Evolutionary conservation across 2,113 vertebrate species (phyloP).

Genomic region (Procavia capensis): DNA sequence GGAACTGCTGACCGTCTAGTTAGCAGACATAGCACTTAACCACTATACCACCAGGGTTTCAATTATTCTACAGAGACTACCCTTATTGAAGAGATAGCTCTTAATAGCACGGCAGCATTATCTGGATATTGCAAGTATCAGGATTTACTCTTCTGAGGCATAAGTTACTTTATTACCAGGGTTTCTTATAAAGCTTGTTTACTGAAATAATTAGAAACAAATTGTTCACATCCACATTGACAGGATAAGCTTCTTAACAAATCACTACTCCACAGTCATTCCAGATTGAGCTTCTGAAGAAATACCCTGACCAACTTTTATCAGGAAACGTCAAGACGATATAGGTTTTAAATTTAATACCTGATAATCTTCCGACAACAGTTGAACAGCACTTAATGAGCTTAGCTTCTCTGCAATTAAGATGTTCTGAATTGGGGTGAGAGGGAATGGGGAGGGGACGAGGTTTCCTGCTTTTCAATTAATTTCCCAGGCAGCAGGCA

Average conservation of each 20-base stretch:
- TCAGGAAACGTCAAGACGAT: slow-evolving; percentile 80
- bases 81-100: slow-evolving; percentile 65
- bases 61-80: slow-evolving; percentile 59
- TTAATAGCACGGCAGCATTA: slow-evolving; percentile 74
- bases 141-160: slow-evolving; percentile 72
- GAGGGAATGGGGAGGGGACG: neutral
- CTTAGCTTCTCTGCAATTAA: slow-evolving; percentile 81
- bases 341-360: slow-evolving; percentile 83
- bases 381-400: slow-evolving; percentile 80
- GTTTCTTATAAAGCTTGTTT: slow-evolving; percentile 84
- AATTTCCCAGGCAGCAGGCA: slow-evolving; percentile 50
- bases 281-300: slow-evolving; percentile 77
- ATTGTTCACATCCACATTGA: slow-evolving; percentile 83
- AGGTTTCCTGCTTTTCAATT: slow-evolving; percentile 67
- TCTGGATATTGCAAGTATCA: slow-evolving; percentile 74
- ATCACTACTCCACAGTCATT: slow-evolving; percentile 84
- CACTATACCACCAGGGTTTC: too few relatives aligned
- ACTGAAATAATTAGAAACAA: slow-evolving; percentile 88
- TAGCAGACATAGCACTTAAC: too few relatives aligned
- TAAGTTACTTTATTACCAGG: slow-evolving; percentile 82
- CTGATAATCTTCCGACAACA: slow-evolving; percentile 84
- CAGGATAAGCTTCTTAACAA: slow-evolving; percentile 87
- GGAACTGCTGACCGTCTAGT: too few relatives aligned
- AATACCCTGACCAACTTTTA: slow-evolving; percentile 76
- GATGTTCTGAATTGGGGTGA: slow-evolving; percentile 58